These are phyloP conservation scores for Catostylus mosaicus DNA, from an alignment of 30 jellyfish, hydroid and myxozoan genomes.

Conservation along the genomic window DNA sequence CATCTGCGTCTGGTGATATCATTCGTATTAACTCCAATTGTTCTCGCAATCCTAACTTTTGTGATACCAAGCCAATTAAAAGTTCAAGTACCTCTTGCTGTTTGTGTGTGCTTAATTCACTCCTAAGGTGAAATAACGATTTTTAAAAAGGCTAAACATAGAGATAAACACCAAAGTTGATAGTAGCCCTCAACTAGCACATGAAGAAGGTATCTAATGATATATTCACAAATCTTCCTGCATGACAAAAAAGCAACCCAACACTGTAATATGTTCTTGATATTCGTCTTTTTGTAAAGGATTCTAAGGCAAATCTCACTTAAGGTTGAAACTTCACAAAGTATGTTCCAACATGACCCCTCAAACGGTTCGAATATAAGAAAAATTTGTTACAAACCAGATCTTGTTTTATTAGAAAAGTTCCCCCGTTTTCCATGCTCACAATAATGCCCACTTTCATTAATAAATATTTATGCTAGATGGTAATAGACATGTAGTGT, in stretches of 20 bases:
- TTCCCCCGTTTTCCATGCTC: no score
- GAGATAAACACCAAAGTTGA: not conserved
- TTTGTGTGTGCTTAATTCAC: constrained; percentile 62
- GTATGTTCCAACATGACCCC: not conserved
- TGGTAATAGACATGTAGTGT: no score
- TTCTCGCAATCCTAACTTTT: constrained; percentile 86
- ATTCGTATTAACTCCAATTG: constrained; percentile 84
- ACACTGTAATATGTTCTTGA: not conserved
- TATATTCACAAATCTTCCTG: not conserved
- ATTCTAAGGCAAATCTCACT: not conserved
- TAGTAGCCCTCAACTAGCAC: not conserved
- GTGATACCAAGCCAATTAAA: constrained; percentile 84
- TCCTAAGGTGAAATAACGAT: constrained; percentile 55
- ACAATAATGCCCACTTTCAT: no score
- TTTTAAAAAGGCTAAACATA: not conserved
- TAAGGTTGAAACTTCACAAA: not conserved
- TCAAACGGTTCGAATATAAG: not conserved
- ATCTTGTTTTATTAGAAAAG: not conserved
- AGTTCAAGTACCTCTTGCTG: constrained; percentile 80
- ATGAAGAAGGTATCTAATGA: not conserved
- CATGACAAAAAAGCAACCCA: not conserved
- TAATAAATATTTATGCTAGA: no score
- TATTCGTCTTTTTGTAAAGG: not conserved
- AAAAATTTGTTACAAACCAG: not conserved
- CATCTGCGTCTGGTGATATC: constrained; percentile 90